Evolutionary conservation across 2,797 vertebrate species (phyloP).

Genomic region (Triplophysa bombifrons): DNA sequence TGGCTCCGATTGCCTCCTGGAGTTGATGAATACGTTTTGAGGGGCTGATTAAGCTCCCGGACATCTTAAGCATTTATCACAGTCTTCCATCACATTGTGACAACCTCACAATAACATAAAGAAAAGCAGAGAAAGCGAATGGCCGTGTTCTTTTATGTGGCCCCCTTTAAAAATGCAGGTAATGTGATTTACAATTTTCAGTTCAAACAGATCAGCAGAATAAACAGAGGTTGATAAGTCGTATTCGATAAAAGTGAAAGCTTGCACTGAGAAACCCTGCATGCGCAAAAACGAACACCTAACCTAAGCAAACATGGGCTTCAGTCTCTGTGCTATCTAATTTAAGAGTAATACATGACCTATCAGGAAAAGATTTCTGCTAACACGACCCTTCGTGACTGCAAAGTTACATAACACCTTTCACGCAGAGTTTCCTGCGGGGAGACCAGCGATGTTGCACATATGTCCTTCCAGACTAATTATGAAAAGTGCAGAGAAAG

Average conservation of each 20-base stretch:
- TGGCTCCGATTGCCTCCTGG: constrained; percentile 38
- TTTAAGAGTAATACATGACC: constrained; percentile 22
- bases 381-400: constrained; percentile 39
- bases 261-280: neutral
- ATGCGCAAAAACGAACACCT: neutral
- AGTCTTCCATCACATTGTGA: constrained; percentile 31
- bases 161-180: constrained; percentile 37
- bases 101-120: constrained; percentile 25
- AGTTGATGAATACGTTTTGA: constrained; percentile 42
- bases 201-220: constrained; percentile 27
- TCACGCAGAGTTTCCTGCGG: constrained; percentile 33
- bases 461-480: constrained; percentile 60
- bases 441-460: constrained; percentile 28
- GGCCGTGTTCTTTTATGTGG: neutral
- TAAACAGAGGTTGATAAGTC: constrained; percentile 5
- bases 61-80: constrained; percentile 45
- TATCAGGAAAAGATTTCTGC: constrained; percentile 31
- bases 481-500: constrained; percentile 61
- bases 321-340: constrained; percentile 5
- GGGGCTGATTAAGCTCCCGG: constrained; percentile 40
- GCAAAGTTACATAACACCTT: constrained; percentile 49
- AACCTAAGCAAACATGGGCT: neutral
- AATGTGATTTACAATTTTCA: constrained; percentile 32
- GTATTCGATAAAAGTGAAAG: constrained; percentile 9
- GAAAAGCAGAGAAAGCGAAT: constrained; percentile 14